A percentile compares a stretch with the other conserved stretches of the same genome.
These are phyloP conservation scores for Orchestia grillus DNA, from an alignment of 1,140 invertebrate species.

Conservation along the genomic window DNA sequence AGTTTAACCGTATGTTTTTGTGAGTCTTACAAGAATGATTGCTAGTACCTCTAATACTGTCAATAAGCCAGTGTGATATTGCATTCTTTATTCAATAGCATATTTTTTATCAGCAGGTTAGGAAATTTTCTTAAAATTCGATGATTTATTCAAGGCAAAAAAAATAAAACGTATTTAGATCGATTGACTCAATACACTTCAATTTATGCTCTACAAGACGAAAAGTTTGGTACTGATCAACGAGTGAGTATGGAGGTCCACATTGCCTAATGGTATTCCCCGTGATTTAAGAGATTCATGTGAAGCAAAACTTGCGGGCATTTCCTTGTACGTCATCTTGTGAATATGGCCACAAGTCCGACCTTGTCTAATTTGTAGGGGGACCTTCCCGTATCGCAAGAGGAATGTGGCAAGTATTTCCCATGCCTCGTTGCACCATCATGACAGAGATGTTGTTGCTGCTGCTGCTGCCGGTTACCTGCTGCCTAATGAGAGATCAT, in stretches of 20 bases:
- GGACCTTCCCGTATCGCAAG: not conserved
- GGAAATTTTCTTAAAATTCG: no score
- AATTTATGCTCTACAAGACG: not conserved
- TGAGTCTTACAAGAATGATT: no score
- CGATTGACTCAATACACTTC: not conserved
- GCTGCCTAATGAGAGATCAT: constrained; percentile 56
- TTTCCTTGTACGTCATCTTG: not conserved
- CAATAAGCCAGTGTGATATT: no score
- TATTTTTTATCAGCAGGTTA: no score
- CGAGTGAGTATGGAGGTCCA: not conserved
- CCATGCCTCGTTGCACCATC: not conserved
- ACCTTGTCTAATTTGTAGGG: not conserved
- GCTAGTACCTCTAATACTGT: no score
- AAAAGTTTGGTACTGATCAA: not conserved
- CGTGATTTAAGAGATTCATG: not conserved
- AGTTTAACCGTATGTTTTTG: no score
- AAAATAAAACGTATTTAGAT: not conserved
- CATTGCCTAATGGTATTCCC: not conserved
- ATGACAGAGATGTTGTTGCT: constrained; percentile 19
- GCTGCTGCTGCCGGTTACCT: constrained; percentile 1
- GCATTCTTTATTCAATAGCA: no score
- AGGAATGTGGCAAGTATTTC: constrained; percentile 36
- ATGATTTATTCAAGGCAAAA: no score
- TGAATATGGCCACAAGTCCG: not conserved
- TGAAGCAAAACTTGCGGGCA: not conserved